These are phyloP conservation scores for Pachyseris speciosa DNA, from an alignment of 64 coral and sea anemone genomes.

Conservation along the genomic window DNA sequence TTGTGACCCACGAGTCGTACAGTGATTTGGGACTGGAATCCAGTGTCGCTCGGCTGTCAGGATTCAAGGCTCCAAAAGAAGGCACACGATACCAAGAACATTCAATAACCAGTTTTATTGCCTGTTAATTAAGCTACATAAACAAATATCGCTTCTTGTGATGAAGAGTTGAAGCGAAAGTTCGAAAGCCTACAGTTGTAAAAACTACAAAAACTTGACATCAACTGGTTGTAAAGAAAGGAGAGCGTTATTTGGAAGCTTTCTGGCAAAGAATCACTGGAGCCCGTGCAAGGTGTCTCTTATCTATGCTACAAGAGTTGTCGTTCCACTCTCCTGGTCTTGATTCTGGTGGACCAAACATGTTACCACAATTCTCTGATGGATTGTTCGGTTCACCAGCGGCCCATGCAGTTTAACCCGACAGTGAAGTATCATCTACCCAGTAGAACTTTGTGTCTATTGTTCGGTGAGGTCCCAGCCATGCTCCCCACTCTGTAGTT, in stretches of 20 bases:
- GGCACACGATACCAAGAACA: background rate
- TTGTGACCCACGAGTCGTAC: too few relatives aligned
- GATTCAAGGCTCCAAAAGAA: background rate
- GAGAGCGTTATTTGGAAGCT: background rate
- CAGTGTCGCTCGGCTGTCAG: too few relatives aligned
- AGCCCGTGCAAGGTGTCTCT: accelerated
- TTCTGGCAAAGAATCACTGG: slow-evolving; percentile 26
- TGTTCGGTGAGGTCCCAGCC: slow-evolving; percentile 5
- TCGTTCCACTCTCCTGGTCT: background rate
- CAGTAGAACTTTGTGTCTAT: slow-evolving; percentile 22
- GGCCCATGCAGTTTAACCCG: background rate
- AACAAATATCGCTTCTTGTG: background rate
- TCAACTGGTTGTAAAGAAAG: too few relatives aligned
- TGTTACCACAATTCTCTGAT: background rate
- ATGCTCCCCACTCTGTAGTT: background rate
- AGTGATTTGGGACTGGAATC: too few relatives aligned
- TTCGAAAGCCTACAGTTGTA: background rate
- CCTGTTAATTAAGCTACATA: background rate
- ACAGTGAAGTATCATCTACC: background rate
- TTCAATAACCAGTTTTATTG: background rate
- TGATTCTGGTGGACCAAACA: background rate
- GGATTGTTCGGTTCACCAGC: background rate
- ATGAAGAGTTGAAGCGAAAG: background rate
- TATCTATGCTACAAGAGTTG: background rate
- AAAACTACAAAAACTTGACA: background rate